Evolutionary conservation across 2,797 vertebrate genomes (phyloP).

Genomic region (Delichon dasypus): DNA sequence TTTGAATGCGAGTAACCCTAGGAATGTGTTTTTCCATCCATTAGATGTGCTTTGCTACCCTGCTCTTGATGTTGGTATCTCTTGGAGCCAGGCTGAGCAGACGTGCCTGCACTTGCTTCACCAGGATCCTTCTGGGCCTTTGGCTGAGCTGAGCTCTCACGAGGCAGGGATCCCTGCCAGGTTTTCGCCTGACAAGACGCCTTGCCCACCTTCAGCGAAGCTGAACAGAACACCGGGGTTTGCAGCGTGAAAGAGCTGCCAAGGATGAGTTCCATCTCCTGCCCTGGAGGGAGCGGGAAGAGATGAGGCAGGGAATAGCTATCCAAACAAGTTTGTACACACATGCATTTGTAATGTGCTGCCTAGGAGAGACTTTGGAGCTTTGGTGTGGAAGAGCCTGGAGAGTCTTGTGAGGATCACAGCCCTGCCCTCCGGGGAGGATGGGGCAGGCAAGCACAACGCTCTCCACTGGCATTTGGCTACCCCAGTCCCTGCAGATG

Average conservation of each 20-base stretch:
- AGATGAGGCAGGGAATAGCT: neutral
- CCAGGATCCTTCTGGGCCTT: slow-evolving; percentile 20
- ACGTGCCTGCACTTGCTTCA: slow-evolving; percentile 4
- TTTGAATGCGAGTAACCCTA: neutral
- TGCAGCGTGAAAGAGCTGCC: neutral
- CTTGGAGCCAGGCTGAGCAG: neutral
- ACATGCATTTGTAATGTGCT: slow-evolving; percentile 20
- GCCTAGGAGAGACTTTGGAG: neutral
- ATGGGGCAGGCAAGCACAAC: neutral
- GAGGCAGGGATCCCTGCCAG: neutral
- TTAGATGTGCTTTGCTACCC: neutral
- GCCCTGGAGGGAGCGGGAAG: neutral
- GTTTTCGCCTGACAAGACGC: neutral
- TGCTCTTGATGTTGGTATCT: neutral
- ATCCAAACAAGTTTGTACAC: slow-evolving; percentile 57
- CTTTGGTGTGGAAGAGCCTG: neutral
- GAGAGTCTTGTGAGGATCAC: neutral
- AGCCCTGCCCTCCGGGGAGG: neutral
- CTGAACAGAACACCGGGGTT: neutral
- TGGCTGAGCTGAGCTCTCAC: slow-evolving; percentile 23
- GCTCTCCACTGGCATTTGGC: neutral
- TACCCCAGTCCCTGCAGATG: neutral
- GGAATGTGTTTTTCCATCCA: neutral
- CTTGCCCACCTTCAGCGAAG: slow-evolving; percentile 37
- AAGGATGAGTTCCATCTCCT: neutral